Conservation (phyloP, 2,113 vertebrate species). For the Jacana jacana region DNA sequence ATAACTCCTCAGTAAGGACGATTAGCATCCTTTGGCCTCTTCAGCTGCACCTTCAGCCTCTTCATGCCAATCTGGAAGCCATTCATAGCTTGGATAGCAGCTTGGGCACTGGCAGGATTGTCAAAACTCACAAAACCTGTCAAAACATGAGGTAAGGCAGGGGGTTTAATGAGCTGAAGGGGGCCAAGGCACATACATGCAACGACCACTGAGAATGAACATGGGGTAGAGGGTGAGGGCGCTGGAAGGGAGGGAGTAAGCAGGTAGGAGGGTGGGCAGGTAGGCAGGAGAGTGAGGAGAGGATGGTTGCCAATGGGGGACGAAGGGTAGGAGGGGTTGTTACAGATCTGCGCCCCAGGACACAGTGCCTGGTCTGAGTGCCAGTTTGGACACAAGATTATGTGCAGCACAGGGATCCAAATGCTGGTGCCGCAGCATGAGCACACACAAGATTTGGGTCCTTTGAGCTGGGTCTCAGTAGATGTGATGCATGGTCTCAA, state of each 20-base stretch:
- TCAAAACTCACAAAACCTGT: conserved; percentile 99
- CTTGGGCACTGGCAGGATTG: conserved; percentile 98
- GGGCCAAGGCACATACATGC: conserved; percentile 34
- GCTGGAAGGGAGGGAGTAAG: background rate
- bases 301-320: conserved; percentile 18
- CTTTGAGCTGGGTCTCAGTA: background rate
- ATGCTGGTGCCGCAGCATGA: background rate
- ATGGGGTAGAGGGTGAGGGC: background rate
- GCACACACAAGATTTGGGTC: background rate
- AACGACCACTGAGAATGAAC: conserved; percentile 63
- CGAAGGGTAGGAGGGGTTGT: background rate
- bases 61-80: conserved; percentile 99
- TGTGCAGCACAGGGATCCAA: background rate
- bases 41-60: conserved; percentile 99
- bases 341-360: conserved; percentile 6
- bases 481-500: background rate
- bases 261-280: background rate
- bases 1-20: conserved; percentile 90
- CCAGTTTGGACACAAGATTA: background rate
- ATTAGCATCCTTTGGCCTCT: conserved; percentile 99
- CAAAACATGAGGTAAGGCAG: conserved; percentile 80
- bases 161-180: conserved; percentile 67
- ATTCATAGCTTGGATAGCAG: conserved; percentile 99
- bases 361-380: background rate
- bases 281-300: conserved; percentile 27